Conservation (phyloP, 1,140 invertebrate genomes). For the Zaprionus vittiger region DNA sequence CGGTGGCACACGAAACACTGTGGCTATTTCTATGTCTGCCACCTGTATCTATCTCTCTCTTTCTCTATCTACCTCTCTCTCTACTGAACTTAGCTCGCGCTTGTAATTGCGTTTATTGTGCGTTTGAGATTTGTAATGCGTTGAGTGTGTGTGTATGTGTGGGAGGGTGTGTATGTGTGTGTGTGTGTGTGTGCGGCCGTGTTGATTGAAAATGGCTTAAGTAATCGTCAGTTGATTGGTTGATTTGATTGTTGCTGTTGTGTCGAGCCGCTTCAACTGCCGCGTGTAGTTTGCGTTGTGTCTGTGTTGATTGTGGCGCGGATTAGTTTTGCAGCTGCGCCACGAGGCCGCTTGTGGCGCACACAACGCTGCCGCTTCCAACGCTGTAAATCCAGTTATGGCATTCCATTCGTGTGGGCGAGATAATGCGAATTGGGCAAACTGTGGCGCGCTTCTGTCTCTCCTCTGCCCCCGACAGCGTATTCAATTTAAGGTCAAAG, state of each 20-base stretch:
- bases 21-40: conserved; percentile 20
- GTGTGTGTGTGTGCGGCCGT: conserved; percentile 45
- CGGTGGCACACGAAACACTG: conserved; percentile 39
- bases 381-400: conserved; percentile 37
- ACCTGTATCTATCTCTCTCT: conserved; percentile 3
- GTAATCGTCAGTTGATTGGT: conserved; percentile 79
- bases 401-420: conserved; percentile 9
- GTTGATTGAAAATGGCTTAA: conserved; percentile 82
- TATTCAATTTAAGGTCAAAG: not conserved
- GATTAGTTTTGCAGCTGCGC: conserved; percentile 39
- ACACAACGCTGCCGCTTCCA: not conserved
- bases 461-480: not conserved
- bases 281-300: conserved; percentile 49
- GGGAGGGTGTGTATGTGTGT: not conserved
- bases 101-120: conserved; percentile 80
- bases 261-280: conserved; percentile 43
- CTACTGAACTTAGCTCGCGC: conserved; percentile 8
- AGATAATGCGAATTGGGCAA: conserved; percentile 12
- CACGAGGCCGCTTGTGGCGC: conserved; percentile 4
- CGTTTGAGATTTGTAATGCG: conserved; percentile 78
- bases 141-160: conserved; percentile 7
- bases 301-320: conserved; percentile 43
- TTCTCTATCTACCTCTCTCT: not conserved
- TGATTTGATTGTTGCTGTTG: conserved; percentile 72
- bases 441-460: conserved; percentile 1